phyloP scores from a whole-genome alignment of 2,888 invertebrate species.

The Melanophora roralis region DNA sequence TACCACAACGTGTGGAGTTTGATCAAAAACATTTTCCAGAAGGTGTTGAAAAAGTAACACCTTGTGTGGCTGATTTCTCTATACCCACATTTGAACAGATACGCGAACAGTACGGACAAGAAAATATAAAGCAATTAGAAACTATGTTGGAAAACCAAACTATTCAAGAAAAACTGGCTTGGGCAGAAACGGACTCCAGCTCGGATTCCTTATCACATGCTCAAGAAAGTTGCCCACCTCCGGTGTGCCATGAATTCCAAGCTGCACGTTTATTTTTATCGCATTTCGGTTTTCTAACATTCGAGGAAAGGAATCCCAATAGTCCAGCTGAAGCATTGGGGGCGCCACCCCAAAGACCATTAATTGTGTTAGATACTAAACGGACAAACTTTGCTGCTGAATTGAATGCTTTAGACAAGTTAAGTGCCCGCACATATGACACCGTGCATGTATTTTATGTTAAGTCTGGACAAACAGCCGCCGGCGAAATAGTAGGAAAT shows the following conservation, averaged over 20 bases:
- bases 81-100: conserved; percentile 92
- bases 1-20: conserved; percentile 81
- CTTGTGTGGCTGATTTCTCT: conserved; percentile 92
- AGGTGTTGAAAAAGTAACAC: conserved; percentile 86
- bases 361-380: conserved; percentile 76
- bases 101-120: conserved; percentile 79
- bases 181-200: conserved; percentile 77
- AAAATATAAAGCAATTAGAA: conserved; percentile 81
- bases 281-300: conserved; percentile 93
- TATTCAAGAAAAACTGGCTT: conserved; percentile 79
- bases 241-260: conserved; percentile 94
- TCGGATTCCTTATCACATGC: conserved; percentile 78
- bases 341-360: conserved; percentile 70
- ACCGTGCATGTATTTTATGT: conserved; percentile 97
- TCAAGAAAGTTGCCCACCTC: conserved; percentile 87
- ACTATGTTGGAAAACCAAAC: conserved; percentile 86
- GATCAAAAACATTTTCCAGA: conserved; percentile 89
- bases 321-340: conserved; percentile 71
- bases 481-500: conserved; percentile 85
- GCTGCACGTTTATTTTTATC: conserved; percentile 96
- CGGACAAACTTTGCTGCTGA: conserved; percentile 85
- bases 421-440: conserved; percentile 91
- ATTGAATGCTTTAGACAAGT: conserved; percentile 88
- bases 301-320: conserved; percentile 78
- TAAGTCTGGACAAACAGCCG: conserved; percentile 87